These are phyloP conservation scores for Crotalus tigris DNA, from an alignment of 2,113 vertebrate species.

Conservation along the genomic window DNA sequence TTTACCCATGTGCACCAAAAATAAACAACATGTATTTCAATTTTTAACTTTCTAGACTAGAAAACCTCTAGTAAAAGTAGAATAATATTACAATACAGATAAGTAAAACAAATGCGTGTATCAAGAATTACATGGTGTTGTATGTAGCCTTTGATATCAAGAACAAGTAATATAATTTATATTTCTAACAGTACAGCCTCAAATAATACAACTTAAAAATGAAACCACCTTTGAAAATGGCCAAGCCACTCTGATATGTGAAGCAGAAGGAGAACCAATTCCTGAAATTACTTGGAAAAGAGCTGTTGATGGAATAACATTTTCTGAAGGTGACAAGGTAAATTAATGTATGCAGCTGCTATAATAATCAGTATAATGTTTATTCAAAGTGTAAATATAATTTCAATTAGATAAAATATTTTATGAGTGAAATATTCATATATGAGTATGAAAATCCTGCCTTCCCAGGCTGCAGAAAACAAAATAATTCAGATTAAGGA, in stretches of 20 bases:
- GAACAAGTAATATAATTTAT: slow-evolving; percentile 63
- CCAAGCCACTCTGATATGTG: slow-evolving; percentile 86
- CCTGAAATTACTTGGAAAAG: slow-evolving; percentile 96
- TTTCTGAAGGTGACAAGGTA: slow-evolving; percentile 92
- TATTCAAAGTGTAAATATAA: slow-evolving; percentile 2
- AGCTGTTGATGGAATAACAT: slow-evolving; percentile 82
- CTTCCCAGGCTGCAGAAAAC: background rate
- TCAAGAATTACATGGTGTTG: background rate
- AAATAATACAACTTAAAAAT: slow-evolving; percentile 94
- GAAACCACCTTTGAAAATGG: slow-evolving; percentile 91
- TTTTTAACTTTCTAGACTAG: background rate
- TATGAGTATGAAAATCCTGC: background rate
- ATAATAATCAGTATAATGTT: slow-evolving; percentile 17
- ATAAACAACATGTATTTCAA: background rate
- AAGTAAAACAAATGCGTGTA: background rate
- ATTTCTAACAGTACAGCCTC: slow-evolving; percentile 92
- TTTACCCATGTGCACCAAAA: background rate
- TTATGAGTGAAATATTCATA: background rate
- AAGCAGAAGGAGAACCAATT: slow-evolving; percentile 92
- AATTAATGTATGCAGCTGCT: slow-evolving; percentile 8
- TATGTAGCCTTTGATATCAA: slow-evolving; percentile 17
- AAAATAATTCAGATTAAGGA: background rate
- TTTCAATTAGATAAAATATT: background rate
- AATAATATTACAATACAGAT: background rate
- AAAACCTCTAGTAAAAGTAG: background rate